These are phyloP conservation scores for Podarcis muralis DNA, from an alignment of 2,113 vertebrate species.

Conservation along the genomic window DNA sequence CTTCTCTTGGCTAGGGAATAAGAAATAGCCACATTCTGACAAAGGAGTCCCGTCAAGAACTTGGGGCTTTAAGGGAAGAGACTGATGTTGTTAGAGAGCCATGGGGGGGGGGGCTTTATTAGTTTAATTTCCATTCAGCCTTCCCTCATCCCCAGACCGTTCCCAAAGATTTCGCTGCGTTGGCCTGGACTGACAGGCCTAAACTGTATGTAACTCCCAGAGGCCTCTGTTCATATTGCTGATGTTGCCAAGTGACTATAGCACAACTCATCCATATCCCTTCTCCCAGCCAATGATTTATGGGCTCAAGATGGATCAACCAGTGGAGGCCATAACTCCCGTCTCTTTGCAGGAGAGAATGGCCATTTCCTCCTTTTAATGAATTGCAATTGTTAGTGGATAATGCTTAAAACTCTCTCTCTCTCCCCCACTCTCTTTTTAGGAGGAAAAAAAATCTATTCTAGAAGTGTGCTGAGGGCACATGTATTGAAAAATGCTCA, in stretches of 20 bases:
- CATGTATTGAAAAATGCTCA: constrained; percentile 25
- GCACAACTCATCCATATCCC: constrained; percentile 38
- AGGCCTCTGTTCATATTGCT: constrained; percentile 52
- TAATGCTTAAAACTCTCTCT: constrained; percentile 30
- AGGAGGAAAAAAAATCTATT: not conserved
- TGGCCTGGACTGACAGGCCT: constrained; percentile 56
- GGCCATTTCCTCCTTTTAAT: constrained; percentile 57
- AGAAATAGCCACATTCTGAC: constrained; percentile 48
- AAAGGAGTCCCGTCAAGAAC: constrained; percentile 7
- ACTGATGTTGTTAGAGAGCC: constrained; percentile 60
- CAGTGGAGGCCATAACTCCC: constrained; percentile 45
- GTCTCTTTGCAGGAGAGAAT: constrained; percentile 43
- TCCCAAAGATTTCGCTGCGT: constrained; percentile 52
- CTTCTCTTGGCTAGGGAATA: constrained; percentile 54
- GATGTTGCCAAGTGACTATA: constrained; percentile 41
- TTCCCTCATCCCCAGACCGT: constrained; percentile 22
- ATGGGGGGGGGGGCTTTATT: constrained; percentile 55
- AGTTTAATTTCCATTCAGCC: constrained; percentile 56
- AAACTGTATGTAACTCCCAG: constrained; percentile 62
- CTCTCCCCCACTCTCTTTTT: not conserved
- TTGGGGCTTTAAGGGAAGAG: constrained; percentile 44
- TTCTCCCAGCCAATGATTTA: constrained; percentile 52
- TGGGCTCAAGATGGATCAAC: constrained; percentile 47
- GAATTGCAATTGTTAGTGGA: constrained; percentile 29
- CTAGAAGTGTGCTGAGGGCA: constrained; percentile 7